A percentile compares a stretch with the other conserved stretches of the same genome.
phyloP scores from a whole-genome alignment of 2,797 vertebrate species.

The Todus mexicanus region DNA sequence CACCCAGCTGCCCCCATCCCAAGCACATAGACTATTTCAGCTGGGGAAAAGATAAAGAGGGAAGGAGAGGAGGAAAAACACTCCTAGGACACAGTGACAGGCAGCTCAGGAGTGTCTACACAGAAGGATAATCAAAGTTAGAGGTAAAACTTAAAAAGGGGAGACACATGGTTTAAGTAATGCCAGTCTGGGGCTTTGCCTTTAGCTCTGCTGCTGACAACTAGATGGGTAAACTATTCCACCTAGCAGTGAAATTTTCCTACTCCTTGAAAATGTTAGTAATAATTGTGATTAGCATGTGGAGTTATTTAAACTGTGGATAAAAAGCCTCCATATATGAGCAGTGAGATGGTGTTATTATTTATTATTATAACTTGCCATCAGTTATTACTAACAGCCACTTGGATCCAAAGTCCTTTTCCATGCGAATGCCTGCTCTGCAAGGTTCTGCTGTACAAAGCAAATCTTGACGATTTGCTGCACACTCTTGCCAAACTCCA shows the following conservation, averaged over 20 bases:
- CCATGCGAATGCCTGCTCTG: background rate
- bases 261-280: rapidly evolving
- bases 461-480: background rate
- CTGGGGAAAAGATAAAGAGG: too few species aligned
- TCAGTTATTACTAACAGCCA: background rate
- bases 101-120: background rate
- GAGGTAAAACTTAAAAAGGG: background rate
- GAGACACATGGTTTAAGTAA: rapidly evolving
- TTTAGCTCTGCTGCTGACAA: background rate
- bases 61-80: background rate
- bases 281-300: rapidly evolving
- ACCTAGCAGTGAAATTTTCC: background rate
- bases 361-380: background rate
- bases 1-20: background rate
- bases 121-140: background rate
- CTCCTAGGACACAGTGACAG: background rate
- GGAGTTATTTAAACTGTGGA: background rate
- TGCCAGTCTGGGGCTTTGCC: background rate
- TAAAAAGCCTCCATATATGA: background rate
- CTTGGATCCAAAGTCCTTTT: background rate
- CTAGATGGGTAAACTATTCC: background rate
- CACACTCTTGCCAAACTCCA: background rate
- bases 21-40: rapidly evolving
- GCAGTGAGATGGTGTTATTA: background rate
- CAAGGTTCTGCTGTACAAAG: background rate